Evolutionary conservation across 2,888 invertebrate species (phyloP), one percentile per base, ranked within the genome.

Genomic region (Himalopsyche anomala): DNA sequence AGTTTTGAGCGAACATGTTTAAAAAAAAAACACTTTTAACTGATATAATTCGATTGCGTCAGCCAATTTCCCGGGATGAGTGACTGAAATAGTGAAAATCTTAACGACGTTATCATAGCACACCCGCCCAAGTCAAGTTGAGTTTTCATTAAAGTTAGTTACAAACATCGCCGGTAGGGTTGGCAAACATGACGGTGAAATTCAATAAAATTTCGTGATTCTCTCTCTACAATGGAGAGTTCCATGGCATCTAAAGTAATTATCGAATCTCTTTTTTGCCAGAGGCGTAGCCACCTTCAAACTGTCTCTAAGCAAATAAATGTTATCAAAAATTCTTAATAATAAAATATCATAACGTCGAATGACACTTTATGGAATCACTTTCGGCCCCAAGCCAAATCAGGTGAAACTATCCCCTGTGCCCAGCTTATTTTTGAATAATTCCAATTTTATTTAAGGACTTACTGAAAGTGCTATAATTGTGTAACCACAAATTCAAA

Each of bases 61-160:
- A 15, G 3, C 19, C 11, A 62, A 11, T 62, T 19, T 62, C 19
- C 51, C 62, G 11, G 62, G 19, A 62, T 28, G 9, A 62, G 19
- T 28, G 62, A 62, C n/a, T 28, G 19, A 62, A 62, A 62, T 62
- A 28, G n/a, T 62, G 28, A 62, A 62, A 62, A 62, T 62, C 62
- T 62, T 62, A 62, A 62, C 62, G 62, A 62, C 62, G 62, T 62
- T 80, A 38, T 80, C 28, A 45, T 36, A 45, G 42, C 45, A 81
- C 84, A 45, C 81, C 81, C 81, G 84, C 54, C 79, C 84, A 45
- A 51, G 81, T 62, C 82, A 80, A 87, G 86, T 87, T 87, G 87
- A 80, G 87, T 87, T 87, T 87, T 87, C 87, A 87, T 87, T 87
- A 87, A 87, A 87, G 86, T 85, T 87, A 86, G 87, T 87, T 87